These are phyloP conservation scores for Epinephelus awoara DNA, from an alignment of 2,797 vertebrate species.

Conservation along the genomic window DNA sequence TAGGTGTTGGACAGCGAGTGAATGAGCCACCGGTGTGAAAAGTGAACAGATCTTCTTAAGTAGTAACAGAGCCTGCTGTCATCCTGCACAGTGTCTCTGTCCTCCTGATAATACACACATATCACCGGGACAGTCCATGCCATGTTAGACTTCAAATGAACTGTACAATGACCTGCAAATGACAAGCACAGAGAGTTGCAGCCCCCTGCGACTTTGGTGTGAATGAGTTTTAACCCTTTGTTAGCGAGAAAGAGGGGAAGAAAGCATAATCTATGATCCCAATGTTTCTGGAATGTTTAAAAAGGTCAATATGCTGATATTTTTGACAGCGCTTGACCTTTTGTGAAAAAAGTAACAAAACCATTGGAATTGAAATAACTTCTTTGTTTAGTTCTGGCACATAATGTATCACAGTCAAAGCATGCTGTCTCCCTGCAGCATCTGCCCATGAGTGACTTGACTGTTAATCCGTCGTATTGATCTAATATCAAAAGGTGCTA, in stretches of 20 bases:
- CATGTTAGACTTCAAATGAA: slow-evolving; percentile 82
- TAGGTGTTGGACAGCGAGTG: slow-evolving; percentile 30
- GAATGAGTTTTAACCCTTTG: slow-evolving; percentile 87
- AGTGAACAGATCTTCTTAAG: slow-evolving; percentile 45
- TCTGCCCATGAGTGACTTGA: slow-evolving; percentile 87
- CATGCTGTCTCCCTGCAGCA: slow-evolving; percentile 84
- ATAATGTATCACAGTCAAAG: slow-evolving; percentile 90
- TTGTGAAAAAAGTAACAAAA: slow-evolving; percentile 89
- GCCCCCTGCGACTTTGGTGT: slow-evolving; percentile 74
- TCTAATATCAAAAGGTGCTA: slow-evolving; percentile 86
- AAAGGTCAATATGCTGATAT: slow-evolving; percentile 92
- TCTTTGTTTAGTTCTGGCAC: slow-evolving; percentile 90
- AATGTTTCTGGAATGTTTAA: slow-evolving; percentile 91
- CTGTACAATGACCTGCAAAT: slow-evolving; percentile 83
- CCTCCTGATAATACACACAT: slow-evolving; percentile 75
- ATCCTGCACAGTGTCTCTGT: slow-evolving; percentile 47
- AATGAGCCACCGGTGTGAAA: slow-evolving; percentile 41
- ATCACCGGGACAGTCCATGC: slow-evolving; percentile 70
- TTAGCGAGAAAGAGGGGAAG: slow-evolving; percentile 72
- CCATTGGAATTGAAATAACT: slow-evolving; percentile 91
- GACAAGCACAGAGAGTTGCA: slow-evolving; percentile 81
- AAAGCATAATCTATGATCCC: slow-evolving; percentile 88
- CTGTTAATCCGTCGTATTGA: slow-evolving; percentile 88
- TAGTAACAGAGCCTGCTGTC: slow-evolving; percentile 55
- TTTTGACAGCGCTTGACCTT: slow-evolving; percentile 91